Evolutionary conservation across 1,140 invertebrate species (phyloP).

Genomic region (Ganaspis sp.): DNA sequence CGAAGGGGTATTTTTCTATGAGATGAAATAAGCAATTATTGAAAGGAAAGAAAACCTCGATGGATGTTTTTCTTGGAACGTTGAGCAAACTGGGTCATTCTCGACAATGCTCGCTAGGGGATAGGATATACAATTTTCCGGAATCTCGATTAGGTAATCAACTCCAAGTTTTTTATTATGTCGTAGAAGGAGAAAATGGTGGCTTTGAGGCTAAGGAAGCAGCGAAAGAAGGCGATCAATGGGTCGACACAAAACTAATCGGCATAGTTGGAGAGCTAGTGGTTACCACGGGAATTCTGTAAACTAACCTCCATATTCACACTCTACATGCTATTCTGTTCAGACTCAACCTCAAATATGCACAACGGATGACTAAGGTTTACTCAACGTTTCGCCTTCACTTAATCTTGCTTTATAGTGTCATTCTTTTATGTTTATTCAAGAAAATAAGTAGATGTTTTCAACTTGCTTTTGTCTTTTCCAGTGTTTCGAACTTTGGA

Average conservation of each 20-base stretch:
- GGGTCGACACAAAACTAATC: conserved; percentile 57
- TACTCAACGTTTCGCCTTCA: background rate
- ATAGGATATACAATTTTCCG: conserved; percentile 13
- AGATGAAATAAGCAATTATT: background rate
- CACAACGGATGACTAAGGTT: conserved; percentile 8
- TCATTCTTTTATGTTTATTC: background rate
- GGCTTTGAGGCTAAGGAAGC: conserved; percentile 31
- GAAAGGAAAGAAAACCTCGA: background rate
- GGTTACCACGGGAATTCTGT: conserved; percentile 58
- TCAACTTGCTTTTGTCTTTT: no score
- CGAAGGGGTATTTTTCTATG: background rate
- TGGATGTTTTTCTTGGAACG: background rate
- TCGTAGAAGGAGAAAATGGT: conserved; percentile 20
- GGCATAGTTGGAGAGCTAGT: conserved; percentile 61
- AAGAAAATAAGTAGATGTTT: no score
- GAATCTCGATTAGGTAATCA: conserved; percentile 19
- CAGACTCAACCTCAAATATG: conserved; percentile 11
- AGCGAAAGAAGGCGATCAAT: conserved; percentile 46
- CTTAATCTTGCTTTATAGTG: background rate
- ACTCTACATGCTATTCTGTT: conserved; percentile 2
- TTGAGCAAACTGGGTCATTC: background rate
- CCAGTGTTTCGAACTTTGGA: no score
- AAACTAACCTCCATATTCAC: conserved; percentile 30
- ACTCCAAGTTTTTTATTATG: conserved; percentile 21
- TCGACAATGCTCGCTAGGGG: background rate